Conservation (phyloP, 1,140 invertebrate genomes). For the Eriosoma lanigerum region DNA sequence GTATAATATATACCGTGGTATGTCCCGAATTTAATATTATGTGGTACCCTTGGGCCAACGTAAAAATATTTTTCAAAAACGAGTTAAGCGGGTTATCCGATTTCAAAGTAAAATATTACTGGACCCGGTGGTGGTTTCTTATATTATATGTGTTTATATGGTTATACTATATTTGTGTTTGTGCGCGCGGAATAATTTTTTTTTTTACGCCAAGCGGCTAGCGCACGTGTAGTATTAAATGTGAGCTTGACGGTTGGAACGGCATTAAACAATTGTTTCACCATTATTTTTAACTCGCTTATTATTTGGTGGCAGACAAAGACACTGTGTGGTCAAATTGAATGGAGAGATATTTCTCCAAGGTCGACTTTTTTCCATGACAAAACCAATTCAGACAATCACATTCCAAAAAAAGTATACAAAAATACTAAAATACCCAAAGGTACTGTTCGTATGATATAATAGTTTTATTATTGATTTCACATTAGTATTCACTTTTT, state of each 20-base stretch:
- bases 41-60: not conserved
- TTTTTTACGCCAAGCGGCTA: not conserved
- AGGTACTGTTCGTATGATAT: too few species aligned
- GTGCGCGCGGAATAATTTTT: not conserved
- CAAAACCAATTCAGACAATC: not conserved
- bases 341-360: not conserved
- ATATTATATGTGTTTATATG: not conserved
- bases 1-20: not conserved
- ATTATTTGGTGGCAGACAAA: not conserved
- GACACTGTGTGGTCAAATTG: not conserved
- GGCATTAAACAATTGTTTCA: not conserved
- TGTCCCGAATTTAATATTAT: not conserved
- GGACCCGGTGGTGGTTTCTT: not conserved
- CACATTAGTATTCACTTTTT: too few species aligned
- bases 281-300: conserved; percentile 15
- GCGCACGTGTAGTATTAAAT: conserved; percentile 3
- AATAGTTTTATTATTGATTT: too few species aligned
- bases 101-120: conserved; percentile 13
- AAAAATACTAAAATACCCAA: not conserved
- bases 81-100: conserved; percentile 28
- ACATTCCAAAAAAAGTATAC: not conserved
- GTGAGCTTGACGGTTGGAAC: not conserved
- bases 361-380: not conserved
- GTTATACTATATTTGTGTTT: not conserved
- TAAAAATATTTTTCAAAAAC: not conserved